phyloP scores from a whole-genome alignment of 30 jellyfish, hydroid and myxozoan genomes.

The Rhopilema esculentum region DNA sequence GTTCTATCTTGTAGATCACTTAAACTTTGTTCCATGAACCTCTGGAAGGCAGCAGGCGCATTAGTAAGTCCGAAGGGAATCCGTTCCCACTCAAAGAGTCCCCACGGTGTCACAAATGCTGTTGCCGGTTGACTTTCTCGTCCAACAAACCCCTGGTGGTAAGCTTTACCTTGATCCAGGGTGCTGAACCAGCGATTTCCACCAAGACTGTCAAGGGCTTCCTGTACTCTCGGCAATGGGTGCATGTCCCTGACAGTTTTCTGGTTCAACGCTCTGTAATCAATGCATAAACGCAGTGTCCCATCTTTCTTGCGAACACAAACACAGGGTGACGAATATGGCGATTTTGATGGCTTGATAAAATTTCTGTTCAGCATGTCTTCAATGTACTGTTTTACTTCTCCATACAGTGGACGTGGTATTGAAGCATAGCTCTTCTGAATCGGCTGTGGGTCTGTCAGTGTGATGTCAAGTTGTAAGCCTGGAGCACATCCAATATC shows the following conservation, averaged over 20 bases:
- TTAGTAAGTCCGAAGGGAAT: conserved; percentile 64
- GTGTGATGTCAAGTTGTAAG: conserved; percentile 18
- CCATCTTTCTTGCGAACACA: conserved; percentile 26
- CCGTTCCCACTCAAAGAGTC: conserved; percentile 57
- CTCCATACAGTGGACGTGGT: conserved; percentile 33
- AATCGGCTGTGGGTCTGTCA: conserved; percentile 11
- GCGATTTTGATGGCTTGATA: conserved; percentile 5
- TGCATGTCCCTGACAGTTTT: conserved; percentile 30
- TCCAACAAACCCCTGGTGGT: conserved; percentile 74
- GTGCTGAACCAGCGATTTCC: conserved; percentile 65
- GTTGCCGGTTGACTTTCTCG: conserved; percentile 45
- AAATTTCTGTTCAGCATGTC: conserved; percentile 19
- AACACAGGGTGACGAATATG: conserved; percentile 10
- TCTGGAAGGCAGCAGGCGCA: conserved; percentile 73
- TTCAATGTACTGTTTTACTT: conserved; percentile 28
- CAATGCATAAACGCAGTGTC: conserved; percentile 49
- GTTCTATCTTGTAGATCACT: conserved; percentile 33
- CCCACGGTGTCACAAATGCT: too few species aligned
- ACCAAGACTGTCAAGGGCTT: conserved; percentile 34
- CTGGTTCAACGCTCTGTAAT: conserved; percentile 26
- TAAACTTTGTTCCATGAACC: conserved; percentile 46
- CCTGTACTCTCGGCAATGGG: conserved; percentile 65
- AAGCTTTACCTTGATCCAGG: conserved; percentile 67
- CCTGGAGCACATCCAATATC: conserved; percentile 39
- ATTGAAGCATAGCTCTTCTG: conserved; percentile 14